These are phyloP conservation scores for Trachemys scripta DNA, from an alignment of 2,113 vertebrate species.

Conservation along the genomic window DNA sequence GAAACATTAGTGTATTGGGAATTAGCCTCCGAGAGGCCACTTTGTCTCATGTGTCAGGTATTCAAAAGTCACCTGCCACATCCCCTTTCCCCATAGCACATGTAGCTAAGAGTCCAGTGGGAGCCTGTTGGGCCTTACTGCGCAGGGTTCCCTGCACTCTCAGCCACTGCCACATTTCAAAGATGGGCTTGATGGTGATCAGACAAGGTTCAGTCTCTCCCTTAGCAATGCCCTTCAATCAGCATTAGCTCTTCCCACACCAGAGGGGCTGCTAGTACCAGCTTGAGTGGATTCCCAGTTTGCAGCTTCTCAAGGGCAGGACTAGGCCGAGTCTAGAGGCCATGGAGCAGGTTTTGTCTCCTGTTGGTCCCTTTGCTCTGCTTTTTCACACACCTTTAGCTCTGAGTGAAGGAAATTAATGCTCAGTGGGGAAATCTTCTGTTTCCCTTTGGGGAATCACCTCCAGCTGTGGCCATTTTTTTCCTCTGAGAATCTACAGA, in stretches of 20 bases:
- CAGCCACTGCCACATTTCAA: fast-evolving
- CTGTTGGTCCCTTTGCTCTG: neutral
- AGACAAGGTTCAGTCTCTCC: neutral
- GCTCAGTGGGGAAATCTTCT: neutral
- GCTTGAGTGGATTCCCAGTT: fast-evolving
- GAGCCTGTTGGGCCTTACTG: neutral
- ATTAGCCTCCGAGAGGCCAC: neutral
- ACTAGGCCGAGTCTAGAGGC: neutral
- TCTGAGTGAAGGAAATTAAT: fast-evolving
- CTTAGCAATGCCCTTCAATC: neutral
- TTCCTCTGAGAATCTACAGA: neutral
- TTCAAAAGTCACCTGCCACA: neutral
- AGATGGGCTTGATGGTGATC: neutral
- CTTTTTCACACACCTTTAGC: neutral
- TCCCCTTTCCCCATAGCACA: neutral
- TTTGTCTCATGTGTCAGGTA: neutral
- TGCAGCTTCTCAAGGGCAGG: neutral
- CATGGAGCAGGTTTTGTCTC: neutral
- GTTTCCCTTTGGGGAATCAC: neutral
- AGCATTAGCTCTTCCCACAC: fast-evolving
- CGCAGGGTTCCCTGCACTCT: neutral
- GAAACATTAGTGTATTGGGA: neutral
- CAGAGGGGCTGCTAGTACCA: fast-evolving
- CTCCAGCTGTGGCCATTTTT: neutral
- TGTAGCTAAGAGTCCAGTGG: neutral